Base-by-base conservation (phyloP, 2,797 vertebrate genomes). In the Leontocebus nigricollis region DNA sequence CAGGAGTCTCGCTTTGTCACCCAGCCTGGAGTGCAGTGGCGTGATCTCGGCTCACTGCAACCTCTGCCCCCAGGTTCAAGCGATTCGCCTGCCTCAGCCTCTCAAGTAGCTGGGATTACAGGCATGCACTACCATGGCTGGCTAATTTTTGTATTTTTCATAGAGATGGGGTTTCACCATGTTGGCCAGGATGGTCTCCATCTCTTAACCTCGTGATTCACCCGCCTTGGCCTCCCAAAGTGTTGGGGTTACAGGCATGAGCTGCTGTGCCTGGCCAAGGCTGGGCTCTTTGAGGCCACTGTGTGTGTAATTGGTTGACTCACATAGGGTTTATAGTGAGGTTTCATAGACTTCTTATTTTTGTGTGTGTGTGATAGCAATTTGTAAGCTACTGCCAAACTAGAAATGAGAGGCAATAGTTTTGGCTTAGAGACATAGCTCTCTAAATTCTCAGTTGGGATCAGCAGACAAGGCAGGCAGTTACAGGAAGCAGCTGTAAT, bases 301-400 rank as follows among this genome's bases (percentile, higher is more conserved):
- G 26, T 72, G 9, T 88, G 26, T 70, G 11, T 76, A 10, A 5
- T 26, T 77, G 59, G 24, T 64, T 94, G 59, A 87, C 27, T 24
- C 48, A 27, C 0, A 9, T 55, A 76, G 1, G 39, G 17, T 93
- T 90, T 64, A 30, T 55, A 61, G 24, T 70, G 85, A 85, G 67
- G 82, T 93, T 89, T 89, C n/a, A n/a, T 52, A 61, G 91, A 41
- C n/a, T 46, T 67, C 20, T 59, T 90, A 46, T 67, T 92, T 95
- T 82, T 90, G 7, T 92, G n/a, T 91, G 27, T 93, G 61, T 8
- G 36, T 88, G 82, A 48, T 81, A 59, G 4, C 57, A 75, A 50
- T 12, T 89, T 90, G 30, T 52, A 91, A 96, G 59, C 59, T 79
- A 50, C 61, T 96, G 80, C 33, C 90, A 50, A 85, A 88, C 79